Percentiles rank a stretch among this genome's conserved stretches.
Conservation (phyloP, 1,140 invertebrate species). For the Tenebrio molitor region DNA sequence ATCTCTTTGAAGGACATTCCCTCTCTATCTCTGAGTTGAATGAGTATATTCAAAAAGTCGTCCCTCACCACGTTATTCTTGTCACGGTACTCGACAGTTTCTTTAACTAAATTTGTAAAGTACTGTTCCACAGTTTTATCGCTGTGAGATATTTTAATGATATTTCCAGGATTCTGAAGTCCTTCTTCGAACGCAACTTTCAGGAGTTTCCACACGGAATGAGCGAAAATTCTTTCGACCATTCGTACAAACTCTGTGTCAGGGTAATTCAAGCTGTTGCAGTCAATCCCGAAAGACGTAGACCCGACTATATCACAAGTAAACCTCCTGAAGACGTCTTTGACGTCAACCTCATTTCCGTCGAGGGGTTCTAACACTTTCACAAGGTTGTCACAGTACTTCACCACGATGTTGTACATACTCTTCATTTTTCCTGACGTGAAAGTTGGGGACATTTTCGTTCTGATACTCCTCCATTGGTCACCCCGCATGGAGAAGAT, state of each 20-base stretch:
- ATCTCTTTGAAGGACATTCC: constrained; percentile 50
- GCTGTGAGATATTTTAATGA: constrained; percentile 4
- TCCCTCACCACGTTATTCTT: constrained; percentile 64
- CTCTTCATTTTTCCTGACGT: constrained; percentile 67
- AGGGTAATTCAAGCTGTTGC: constrained; percentile 64
- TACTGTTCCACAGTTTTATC: constrained; percentile 63
- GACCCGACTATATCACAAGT: constrained; percentile 43
- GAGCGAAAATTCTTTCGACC: constrained; percentile 17
- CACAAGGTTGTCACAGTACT: background rate
- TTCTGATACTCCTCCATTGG: constrained; percentile 66
- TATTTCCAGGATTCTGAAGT: constrained; percentile 15
- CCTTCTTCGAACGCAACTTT: constrained; percentile 58
- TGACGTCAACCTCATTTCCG: constrained; percentile 48
- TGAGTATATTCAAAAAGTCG: constrained; percentile 70
- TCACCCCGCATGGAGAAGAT: constrained; percentile 60
- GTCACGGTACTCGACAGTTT: constrained; percentile 67
- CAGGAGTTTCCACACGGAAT: constrained; percentile 33
- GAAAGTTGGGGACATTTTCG: constrained; percentile 67
- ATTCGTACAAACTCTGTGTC: constrained; percentile 63
- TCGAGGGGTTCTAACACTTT: background rate
- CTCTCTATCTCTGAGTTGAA: constrained; percentile 50
- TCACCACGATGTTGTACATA: constrained; percentile 60
- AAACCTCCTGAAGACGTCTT: constrained; percentile 22
- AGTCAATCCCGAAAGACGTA: constrained; percentile 68
- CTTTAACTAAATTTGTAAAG: constrained; percentile 65